Conservation (phyloP, 2,113 vertebrate species). For the Rana temporaria region DNA sequence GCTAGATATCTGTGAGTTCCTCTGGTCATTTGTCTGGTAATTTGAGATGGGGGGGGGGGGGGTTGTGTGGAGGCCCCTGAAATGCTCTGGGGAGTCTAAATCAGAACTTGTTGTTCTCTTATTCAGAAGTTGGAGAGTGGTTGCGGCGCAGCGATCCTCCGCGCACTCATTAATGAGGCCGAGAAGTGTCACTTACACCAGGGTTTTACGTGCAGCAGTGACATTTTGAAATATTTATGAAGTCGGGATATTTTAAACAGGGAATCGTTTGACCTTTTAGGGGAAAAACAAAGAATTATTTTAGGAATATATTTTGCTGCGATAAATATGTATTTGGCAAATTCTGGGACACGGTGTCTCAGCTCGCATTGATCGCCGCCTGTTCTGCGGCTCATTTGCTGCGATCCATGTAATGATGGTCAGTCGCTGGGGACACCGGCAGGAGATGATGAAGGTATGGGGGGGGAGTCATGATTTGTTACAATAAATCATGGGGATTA, state of each 20-base stretch:
- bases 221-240: slow-evolving; percentile 59
- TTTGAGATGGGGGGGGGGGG: too few species aligned
- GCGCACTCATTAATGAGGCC: slow-evolving; percentile 37
- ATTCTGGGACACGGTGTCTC: slow-evolving; percentile 52
- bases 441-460: too few species aligned
- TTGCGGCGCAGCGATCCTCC: background rate
- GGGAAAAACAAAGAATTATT: slow-evolving; percentile 50
- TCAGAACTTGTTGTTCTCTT: too few species aligned
- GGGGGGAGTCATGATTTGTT: too few species aligned
- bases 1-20: too few species aligned
- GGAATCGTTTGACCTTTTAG: slow-evolving; percentile 50
- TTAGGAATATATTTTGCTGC: slow-evolving; percentile 51
- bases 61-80: too few species aligned
- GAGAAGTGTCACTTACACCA: slow-evolving; percentile 17
- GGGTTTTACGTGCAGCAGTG: slow-evolving; percentile 36
- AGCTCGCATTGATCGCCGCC: slow-evolving; percentile 34
- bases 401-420: background rate
- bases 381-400: slow-evolving; percentile 10
- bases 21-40: too few species aligned
- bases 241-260: slow-evolving; percentile 51
- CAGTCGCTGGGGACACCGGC: background rate
- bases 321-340: slow-evolving; percentile 54
- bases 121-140: background rate
- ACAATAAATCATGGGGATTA: too few species aligned
- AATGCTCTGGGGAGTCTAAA: too few species aligned